Evolutionary conservation across 30 jellyfish, hydroid and myxozoan genomes (phyloP).

Genomic region (Cassiopea andromeda): DNA sequence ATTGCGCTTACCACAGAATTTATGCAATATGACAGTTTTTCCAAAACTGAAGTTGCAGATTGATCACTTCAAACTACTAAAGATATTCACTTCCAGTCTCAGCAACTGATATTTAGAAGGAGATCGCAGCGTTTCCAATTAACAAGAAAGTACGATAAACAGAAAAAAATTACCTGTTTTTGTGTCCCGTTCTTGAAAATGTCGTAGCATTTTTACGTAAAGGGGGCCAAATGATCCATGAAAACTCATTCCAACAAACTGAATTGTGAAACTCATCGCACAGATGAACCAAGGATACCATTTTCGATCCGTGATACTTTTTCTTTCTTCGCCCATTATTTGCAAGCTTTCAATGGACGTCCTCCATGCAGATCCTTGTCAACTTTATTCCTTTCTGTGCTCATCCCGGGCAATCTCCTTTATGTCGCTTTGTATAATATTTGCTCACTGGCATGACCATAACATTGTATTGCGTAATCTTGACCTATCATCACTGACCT

Average conservation of each 20-base stretch:
- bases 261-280: conserved; percentile 77
- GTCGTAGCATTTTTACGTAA: conserved; percentile 81
- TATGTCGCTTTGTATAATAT: neutral
- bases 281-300: conserved; percentile 85
- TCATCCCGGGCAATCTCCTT: neutral
- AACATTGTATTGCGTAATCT: neutral
- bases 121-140: neutral
- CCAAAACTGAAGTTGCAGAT: too few species aligned
- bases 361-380: neutral
- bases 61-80: too few species aligned
- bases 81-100: too few species aligned
- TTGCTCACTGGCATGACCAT: neutral
- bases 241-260: conserved; percentile 86
- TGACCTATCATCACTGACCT: neutral
- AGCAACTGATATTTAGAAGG: neutral
- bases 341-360: neutral
- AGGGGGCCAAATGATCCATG: conserved; percentile 93
- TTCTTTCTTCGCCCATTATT: neutral
- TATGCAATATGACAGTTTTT: too few species aligned
- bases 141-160: neutral
- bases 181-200: conserved; percentile 73
- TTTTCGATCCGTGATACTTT: neutral
- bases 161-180: conserved; percentile 66
- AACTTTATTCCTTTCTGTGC: neutral
- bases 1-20: too few species aligned